A percentile compares a stretch with the other conserved stretches of the same genome.
Conservation (phyloP, 1,140 invertebrate genomes). For the Plodia interpunctella region DNA sequence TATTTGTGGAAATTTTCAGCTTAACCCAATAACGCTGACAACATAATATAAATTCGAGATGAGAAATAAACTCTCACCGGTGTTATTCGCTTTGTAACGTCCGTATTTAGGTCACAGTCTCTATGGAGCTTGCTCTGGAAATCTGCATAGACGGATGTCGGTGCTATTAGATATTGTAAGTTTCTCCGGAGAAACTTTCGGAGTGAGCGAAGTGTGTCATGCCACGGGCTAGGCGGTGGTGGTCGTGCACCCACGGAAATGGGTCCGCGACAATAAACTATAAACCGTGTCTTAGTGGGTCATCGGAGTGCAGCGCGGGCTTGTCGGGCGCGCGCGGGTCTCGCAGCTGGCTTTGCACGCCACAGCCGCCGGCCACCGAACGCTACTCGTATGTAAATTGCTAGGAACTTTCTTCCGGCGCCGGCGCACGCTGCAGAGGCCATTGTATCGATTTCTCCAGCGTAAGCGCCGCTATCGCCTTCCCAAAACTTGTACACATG, state of each 20-base stretch:
- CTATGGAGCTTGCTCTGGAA: slow-evolving; percentile 66
- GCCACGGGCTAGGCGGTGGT: slow-evolving; percentile 41
- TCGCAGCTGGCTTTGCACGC: too few relatives aligned
- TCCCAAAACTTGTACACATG: slow-evolving; percentile 18
- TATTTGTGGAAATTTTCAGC: not conserved
- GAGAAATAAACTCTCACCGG: slow-evolving; percentile 25
- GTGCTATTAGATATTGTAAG: slow-evolving; percentile 70
- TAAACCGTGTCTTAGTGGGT: slow-evolving; percentile 65
- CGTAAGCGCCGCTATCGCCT: slow-evolving; percentile 23
- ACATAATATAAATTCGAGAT: slow-evolving; percentile 5
- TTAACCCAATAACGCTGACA: not conserved
- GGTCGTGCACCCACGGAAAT: slow-evolving; percentile 68
- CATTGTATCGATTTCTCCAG: slow-evolving; percentile 66
- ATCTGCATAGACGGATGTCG: slow-evolving; percentile 74
- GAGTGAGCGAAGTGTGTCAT: slow-evolving; percentile 66
- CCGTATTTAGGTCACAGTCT: slow-evolving; percentile 60
- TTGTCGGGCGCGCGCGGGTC: slow-evolving; percentile 12
- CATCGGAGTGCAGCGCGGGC: slow-evolving; percentile 33
- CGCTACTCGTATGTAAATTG: slow-evolving; percentile 70
- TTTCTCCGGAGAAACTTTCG: slow-evolving; percentile 75
- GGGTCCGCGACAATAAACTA: slow-evolving; percentile 66
- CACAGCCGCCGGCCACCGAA: slow-evolving; percentile 32
- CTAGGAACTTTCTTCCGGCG: slow-evolving; percentile 70
- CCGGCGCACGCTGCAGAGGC: slow-evolving; percentile 42
- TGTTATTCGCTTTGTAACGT: slow-evolving; percentile 43